phyloP scores from a whole-genome alignment of 2,113 vertebrate genomes.

The Paracanthobrama guichenoti region DNA sequence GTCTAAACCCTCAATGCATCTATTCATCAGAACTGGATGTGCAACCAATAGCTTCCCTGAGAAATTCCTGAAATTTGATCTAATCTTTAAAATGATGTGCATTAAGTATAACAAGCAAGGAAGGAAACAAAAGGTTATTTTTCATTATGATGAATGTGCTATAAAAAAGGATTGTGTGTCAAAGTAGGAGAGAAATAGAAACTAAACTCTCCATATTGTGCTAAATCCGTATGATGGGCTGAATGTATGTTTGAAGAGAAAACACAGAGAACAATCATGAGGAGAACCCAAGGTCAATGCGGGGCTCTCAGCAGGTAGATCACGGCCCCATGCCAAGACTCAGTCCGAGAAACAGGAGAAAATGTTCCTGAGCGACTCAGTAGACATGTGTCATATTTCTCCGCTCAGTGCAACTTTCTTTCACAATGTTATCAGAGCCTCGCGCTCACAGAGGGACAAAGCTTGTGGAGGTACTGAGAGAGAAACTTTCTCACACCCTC shows the following conservation, averaged over 20 bases:
- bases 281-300: conserved; percentile 41
- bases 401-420: conserved; percentile 58
- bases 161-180: neutral
- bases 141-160: neutral
- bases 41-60: neutral
- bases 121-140: neutral
- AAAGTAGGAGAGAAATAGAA: neutral
- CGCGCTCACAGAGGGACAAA: conserved; percentile 30
- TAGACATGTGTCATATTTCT: conserved; percentile 68
- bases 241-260: conserved; percentile 10
- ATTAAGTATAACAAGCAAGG: conserved; percentile 13
- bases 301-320: conserved; percentile 46
- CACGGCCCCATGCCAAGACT: conserved; percentile 38
- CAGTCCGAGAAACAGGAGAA: conserved; percentile 46
- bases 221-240: neutral
- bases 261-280: conserved; percentile 31
- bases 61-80: neutral
- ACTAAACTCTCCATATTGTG: neutral
- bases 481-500: conserved; percentile 45
- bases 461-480: conserved; percentile 36
- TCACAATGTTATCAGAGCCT: conserved; percentile 52
- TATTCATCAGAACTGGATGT: conserved; percentile 11
- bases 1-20: conserved; percentile 22
- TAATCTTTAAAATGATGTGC: conserved; percentile 25
- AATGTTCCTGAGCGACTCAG: conserved; percentile 53